Percentiles rank a stretch among this genome's conserved stretches.
Evolutionary conservation across 2,113 vertebrate species (phyloP).

Genomic region (Vulpes ferrilata): DNA sequence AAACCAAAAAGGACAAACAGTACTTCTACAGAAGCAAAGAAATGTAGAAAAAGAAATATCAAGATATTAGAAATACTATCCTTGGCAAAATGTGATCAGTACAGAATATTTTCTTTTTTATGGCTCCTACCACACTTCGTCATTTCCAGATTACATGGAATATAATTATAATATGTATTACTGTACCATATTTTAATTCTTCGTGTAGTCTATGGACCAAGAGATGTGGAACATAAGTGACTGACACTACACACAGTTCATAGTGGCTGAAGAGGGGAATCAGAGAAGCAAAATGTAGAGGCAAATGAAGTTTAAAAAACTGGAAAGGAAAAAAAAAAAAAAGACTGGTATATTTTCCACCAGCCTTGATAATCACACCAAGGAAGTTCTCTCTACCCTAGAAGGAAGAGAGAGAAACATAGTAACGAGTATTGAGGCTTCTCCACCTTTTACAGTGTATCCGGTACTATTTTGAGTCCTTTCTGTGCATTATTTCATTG

Average conservation of each 20-base stretch:
- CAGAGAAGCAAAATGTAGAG: not conserved
- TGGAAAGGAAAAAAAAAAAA: not conserved
- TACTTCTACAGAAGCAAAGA: too few relatives aligned
- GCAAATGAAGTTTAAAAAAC: not conserved
- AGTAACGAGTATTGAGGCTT: fast-evolving
- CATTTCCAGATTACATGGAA: not conserved
- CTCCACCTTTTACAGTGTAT: not conserved
- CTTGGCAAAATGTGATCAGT: not conserved
- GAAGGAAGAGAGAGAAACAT: not conserved
- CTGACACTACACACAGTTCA: not conserved
- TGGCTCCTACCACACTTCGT: not conserved
- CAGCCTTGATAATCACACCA: not conserved
- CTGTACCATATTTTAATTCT: not conserved
- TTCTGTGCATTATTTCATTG: fast-evolving
- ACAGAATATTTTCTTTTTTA: too few relatives aligned
- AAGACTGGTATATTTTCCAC: not conserved
- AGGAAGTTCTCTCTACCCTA: not conserved
- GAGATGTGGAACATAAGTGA: not conserved
- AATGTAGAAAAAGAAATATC: not conserved
- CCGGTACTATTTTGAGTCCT: not conserved
- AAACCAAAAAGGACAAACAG: not conserved
- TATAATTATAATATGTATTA: not conserved
- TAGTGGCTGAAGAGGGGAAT: not conserved
- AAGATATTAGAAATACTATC: not conserved
- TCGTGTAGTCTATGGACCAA: not conserved